Evolutionary conservation across 2,888 invertebrate species (phyloP).

Genomic region (Patella caerulea): DNA sequence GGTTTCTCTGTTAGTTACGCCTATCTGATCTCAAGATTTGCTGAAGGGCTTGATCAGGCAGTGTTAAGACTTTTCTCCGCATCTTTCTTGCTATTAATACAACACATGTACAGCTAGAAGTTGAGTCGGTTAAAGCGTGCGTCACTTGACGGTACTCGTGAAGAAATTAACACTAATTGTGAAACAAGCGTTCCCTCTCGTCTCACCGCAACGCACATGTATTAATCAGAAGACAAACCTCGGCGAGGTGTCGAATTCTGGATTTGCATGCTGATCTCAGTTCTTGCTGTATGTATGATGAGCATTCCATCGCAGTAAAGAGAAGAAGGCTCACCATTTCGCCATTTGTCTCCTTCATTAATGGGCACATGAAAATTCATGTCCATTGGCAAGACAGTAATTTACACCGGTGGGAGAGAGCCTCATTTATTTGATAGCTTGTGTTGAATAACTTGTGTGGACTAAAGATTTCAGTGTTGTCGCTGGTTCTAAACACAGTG

Average conservation of each 20-base stretch:
- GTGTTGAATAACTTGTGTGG: too few relatives aligned
- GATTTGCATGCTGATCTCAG: slow-evolving; percentile 12
- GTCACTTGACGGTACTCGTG: slow-evolving; percentile 13
- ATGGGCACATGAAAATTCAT: slow-evolving; percentile 20
- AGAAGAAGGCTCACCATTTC: slow-evolving; percentile 6
- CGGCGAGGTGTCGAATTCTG: not conserved
- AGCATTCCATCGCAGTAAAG: not conserved
- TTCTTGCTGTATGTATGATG: slow-evolving; percentile 5
- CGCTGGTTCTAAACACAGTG: too few relatives aligned
- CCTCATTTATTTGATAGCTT: too few relatives aligned
- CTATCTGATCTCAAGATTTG: slow-evolving; percentile 8
- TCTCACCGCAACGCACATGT: slow-evolving; percentile 10
- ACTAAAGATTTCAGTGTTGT: too few relatives aligned
- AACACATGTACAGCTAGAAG: slow-evolving; percentile 4
- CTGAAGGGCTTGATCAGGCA: not conserved
- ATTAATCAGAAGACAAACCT: not conserved
- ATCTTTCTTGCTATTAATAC: not conserved
- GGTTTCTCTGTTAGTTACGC: slow-evolving; percentile 13
- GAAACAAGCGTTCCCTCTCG: slow-evolving; percentile 20
- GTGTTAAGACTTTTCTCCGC: not conserved
- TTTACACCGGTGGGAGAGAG: slow-evolving; percentile 5
- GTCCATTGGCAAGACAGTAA: slow-evolving; percentile 11
- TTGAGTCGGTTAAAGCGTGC: slow-evolving; percentile 9
- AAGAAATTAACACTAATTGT: slow-evolving; percentile 20
- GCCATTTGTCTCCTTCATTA: slow-evolving; percentile 14